Conservation (phyloP, 2,113 vertebrate genomes). For the Macrotis lagotis region DNA sequence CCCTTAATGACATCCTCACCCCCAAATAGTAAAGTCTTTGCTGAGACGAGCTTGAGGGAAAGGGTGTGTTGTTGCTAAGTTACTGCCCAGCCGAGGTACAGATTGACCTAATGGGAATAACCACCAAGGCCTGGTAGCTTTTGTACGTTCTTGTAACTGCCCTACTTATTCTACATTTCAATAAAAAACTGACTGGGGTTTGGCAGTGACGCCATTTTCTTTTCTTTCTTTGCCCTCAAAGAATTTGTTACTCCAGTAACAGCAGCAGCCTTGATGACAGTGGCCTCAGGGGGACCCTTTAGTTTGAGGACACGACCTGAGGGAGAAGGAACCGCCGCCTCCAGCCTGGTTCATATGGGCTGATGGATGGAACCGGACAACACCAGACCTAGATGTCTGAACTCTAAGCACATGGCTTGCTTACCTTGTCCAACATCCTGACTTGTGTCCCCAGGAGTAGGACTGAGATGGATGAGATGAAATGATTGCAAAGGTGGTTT, state of each 20-base stretch:
- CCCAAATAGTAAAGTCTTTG: neutral
- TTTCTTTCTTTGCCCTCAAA: neutral
- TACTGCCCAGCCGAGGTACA: constrained; percentile 59
- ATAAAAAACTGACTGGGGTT: constrained; percentile 69
- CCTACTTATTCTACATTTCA: constrained; percentile 70
- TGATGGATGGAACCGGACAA: too few relatives aligned
- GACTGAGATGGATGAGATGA: neutral
- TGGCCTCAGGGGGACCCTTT: neutral
- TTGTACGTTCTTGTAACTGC: constrained; percentile 78
- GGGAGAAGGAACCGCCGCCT: neutral
- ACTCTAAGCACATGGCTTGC: neutral
- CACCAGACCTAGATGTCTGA: too few relatives aligned
- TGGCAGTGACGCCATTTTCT: constrained; percentile 25
- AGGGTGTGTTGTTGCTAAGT: neutral
- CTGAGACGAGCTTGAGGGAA: constrained; percentile 28
- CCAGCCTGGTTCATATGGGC: too few relatives aligned
- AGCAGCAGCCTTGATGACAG: neutral
- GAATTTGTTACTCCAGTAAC: neutral
- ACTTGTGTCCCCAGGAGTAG: neutral
- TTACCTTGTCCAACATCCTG: neutral
- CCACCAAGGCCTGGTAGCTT: constrained; percentile 65
- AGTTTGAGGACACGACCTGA: neutral
- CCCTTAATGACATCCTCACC: neutral
- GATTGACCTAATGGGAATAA: constrained; percentile 51
- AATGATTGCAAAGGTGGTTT: neutral